Evolutionary conservation across 2,888 invertebrate genomes (phyloP).

Genomic region (Endomychus coccineus): DNA sequence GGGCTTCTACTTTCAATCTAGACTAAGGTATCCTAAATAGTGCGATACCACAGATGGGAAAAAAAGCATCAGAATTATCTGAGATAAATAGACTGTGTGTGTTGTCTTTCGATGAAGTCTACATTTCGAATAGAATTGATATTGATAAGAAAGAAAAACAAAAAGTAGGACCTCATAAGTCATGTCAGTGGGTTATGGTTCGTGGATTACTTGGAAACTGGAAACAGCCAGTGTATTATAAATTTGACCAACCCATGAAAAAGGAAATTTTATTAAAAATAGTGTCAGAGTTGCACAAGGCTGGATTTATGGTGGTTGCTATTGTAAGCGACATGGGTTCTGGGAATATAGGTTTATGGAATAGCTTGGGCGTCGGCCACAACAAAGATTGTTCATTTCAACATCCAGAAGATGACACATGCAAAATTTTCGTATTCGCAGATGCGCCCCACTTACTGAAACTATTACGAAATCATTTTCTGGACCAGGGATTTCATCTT

Average conservation of each 20-base stretch:
- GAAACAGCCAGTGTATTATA: slow-evolving; percentile 3
- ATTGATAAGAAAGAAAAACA: slow-evolving; percentile 19
- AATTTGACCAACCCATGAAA: slow-evolving; percentile 1
- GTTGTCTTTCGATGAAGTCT: slow-evolving; percentile 26
- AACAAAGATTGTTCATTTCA: neutral
- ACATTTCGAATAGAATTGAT: slow-evolving; percentile 22
- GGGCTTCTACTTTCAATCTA: slow-evolving; percentile 11
- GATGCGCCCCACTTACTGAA: neutral
- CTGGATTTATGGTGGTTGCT: slow-evolving; percentile 24
- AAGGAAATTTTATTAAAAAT: neutral
- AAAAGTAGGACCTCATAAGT: neutral
- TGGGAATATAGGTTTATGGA: slow-evolving; percentile 3
- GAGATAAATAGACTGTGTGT: slow-evolving; percentile 10
- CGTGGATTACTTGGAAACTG: slow-evolving; percentile 1
- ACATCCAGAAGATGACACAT: neutral
- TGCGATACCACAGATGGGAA: slow-evolving; percentile 10
- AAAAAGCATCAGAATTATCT: slow-evolving; percentile 7
- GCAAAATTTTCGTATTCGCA: neutral
- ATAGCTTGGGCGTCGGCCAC: slow-evolving; percentile 1
- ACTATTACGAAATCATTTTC: neutral
- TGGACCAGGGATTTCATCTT: neutral
- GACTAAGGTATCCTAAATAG: slow-evolving; percentile 8
- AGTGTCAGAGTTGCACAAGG: slow-evolving; percentile 14
- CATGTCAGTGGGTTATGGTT: slow-evolving; percentile 3
- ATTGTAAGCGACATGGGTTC: slow-evolving; percentile 19